Conservation (phyloP, 2,113 vertebrate species). For the Neotoma lepida region DNA sequence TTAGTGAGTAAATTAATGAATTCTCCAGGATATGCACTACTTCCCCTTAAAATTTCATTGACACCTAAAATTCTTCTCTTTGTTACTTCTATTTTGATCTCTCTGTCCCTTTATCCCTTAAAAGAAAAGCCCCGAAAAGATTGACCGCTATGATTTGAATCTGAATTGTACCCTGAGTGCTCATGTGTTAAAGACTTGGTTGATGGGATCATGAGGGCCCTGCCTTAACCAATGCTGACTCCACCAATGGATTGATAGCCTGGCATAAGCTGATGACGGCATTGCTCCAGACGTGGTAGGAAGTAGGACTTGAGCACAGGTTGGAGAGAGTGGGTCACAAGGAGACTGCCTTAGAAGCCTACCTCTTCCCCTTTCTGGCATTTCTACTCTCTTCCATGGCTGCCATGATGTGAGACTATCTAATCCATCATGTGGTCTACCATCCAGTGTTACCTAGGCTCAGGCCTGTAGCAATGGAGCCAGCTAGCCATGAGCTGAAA, state of each 20-base stretch:
- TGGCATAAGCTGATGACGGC: background rate
- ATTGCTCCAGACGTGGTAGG: background rate
- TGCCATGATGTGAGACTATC: background rate
- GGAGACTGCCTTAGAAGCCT: background rate
- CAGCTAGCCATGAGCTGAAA: background rate
- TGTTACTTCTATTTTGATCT: background rate
- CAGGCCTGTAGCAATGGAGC: too few relatives aligned
- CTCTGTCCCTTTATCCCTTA: background rate
- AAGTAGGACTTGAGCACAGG: background rate
- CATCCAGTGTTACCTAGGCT: too few relatives aligned
- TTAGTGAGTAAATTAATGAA: background rate
- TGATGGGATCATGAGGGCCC: background rate
- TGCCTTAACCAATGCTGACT: background rate
- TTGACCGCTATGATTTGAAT: background rate
- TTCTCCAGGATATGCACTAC: background rate
- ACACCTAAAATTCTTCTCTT: background rate
- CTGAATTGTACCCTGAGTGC: background rate
- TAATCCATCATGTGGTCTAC: background rate
- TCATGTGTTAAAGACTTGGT: background rate
- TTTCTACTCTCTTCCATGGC: background rate
- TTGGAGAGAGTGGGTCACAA: background rate
- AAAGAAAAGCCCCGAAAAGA: background rate
- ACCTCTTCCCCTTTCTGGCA: background rate
- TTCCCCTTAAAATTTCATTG: background rate
- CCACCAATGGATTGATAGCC: background rate